Evolutionary conservation across 2,797 vertebrate genomes (phyloP), one percentile per base, ranked within the genome.

Genomic region (Molossus alvarezi): DNA sequence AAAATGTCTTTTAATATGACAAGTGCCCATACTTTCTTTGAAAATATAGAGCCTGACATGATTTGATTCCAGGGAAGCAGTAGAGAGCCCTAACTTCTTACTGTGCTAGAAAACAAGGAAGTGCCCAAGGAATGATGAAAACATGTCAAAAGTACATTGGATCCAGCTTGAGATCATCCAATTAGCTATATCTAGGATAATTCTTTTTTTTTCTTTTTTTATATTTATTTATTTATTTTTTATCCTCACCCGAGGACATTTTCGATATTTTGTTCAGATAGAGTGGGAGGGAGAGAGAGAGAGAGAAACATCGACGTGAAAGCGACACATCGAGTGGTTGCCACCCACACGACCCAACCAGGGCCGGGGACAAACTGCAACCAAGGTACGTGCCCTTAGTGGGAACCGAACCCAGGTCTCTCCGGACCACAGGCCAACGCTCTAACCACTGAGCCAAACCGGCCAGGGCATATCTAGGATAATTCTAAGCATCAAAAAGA

Each of bases 401-500:
- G 33, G 33, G 33, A 33, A 2, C 33, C 33, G 33, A 33, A 33
- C 33, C 33, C 33, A 3, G 33, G 33, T 33, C 33, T 33, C 33
- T 33, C 33, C 33, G 33, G 33, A 33, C 33, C 33, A 3, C 33
- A 33, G 33, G 33, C 33, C 33, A 33, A 33, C 33, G 33, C 33
- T 33, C 33, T 33, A 33, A 33, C 33, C 33, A 3, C 33, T 33
- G 33, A 33, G 33, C 33, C 33, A 33, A 33, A 33, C 33, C 33
- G 33, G 33, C 33, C 33, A 33, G 33, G 33, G 33, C 33, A 11
- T 21, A 79, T 60, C 0, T 88, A 57, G 55, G 88, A 91, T 6
- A 81, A 95, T 69, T 77, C 21, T 37, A 69, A 94, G 29, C 14
- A 53, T 53, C 20, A 81, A 75, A 93, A 93, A 67, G 41, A 95